phyloP scores from a whole-genome alignment of 2,888 invertebrate genomes.

The Melinaea marsaeus region DNA sequence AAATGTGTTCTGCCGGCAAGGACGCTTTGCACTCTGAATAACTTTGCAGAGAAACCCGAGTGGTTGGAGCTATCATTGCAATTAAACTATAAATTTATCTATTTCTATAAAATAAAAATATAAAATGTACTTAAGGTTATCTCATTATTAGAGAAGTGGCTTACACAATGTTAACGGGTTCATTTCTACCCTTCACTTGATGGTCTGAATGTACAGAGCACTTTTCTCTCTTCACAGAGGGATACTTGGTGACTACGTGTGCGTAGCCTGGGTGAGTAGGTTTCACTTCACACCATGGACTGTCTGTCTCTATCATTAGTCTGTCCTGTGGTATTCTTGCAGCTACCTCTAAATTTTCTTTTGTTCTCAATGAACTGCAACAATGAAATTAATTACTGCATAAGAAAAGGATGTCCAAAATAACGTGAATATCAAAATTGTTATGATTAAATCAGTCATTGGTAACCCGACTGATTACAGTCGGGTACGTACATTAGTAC shows the following conservation, averaged over 20 bases:
- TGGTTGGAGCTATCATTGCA: too few relatives aligned
- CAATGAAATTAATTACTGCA: constrained; percentile 3
- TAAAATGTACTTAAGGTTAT: neutral
- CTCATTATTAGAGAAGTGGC: constrained; percentile 34
- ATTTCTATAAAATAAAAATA: too few relatives aligned
- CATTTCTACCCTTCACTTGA: constrained; percentile 93
- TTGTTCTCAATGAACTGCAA: constrained; percentile 90
- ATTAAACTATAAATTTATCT: too few relatives aligned
- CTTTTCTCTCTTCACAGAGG: constrained; percentile 91
- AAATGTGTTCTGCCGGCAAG: too few relatives aligned
- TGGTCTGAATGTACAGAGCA: constrained; percentile 80
- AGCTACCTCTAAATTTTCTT: constrained; percentile 88
- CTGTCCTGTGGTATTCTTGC: constrained; percentile 86
- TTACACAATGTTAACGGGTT: constrained; percentile 93
- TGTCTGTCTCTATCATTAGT: constrained; percentile 94
- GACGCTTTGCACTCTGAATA: too few relatives aligned
- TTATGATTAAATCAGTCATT: too few relatives aligned
- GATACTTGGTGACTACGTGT: constrained; percentile 84
- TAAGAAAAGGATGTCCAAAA: too few relatives aligned
- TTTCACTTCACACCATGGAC: constrained; percentile 96
- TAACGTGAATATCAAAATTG: too few relatives aligned
- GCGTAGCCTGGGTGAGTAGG: constrained; percentile 89
- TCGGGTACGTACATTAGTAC: too few relatives aligned
- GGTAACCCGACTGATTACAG: too few relatives aligned
- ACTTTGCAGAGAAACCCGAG: too few relatives aligned